These are phyloP conservation scores for Camponotus floridanus DNA, from an alignment of 1,140 invertebrate species.

Conservation along the genomic window DNA sequence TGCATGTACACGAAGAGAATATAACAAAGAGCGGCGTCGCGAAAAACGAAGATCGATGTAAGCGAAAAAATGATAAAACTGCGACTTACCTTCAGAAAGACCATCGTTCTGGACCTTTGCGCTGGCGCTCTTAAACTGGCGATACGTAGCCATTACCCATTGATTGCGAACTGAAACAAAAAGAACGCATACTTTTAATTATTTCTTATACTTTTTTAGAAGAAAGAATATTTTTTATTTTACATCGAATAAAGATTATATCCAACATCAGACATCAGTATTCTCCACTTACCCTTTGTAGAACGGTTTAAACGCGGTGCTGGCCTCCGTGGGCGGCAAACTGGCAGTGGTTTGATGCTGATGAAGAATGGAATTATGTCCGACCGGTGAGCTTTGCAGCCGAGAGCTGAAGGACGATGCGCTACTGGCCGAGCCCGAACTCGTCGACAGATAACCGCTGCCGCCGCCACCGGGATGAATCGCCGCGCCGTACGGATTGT, in stretches of 20 bases:
- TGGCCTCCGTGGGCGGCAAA: conserved; percentile 85
- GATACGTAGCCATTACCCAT: conserved; percentile 89
- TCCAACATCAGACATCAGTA: not conserved
- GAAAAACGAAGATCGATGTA: not conserved
- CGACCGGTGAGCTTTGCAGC: conserved; percentile 85
- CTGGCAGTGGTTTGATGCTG: conserved; percentile 84
- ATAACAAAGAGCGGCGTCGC: not conserved
- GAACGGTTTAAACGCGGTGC: conserved; percentile 94
- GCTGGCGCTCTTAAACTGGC: conserved; percentile 85
- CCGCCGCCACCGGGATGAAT: conserved; percentile 83
- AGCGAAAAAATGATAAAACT: not conserved
- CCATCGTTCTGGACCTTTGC: conserved; percentile 45
- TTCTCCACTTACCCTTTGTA: conserved; percentile 92
- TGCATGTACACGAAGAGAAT: not conserved
- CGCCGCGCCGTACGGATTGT: conserved; percentile 83
- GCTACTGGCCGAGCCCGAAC: conserved; percentile 85
- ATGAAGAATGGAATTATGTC: conserved; percentile 83
- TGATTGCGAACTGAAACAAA: conserved; percentile 86
- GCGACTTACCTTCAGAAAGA: conserved; percentile 78
- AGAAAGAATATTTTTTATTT: not conserved
- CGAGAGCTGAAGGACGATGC: conserved; percentile 85
- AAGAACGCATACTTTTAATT: not conserved
- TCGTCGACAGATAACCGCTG: conserved; percentile 86
- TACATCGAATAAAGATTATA: not conserved
- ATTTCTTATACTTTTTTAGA: not conserved